These are phyloP conservation scores for Boloria selene DNA, from an alignment of 2,888 invertebrate genomes.

Conservation along the genomic window DNA sequence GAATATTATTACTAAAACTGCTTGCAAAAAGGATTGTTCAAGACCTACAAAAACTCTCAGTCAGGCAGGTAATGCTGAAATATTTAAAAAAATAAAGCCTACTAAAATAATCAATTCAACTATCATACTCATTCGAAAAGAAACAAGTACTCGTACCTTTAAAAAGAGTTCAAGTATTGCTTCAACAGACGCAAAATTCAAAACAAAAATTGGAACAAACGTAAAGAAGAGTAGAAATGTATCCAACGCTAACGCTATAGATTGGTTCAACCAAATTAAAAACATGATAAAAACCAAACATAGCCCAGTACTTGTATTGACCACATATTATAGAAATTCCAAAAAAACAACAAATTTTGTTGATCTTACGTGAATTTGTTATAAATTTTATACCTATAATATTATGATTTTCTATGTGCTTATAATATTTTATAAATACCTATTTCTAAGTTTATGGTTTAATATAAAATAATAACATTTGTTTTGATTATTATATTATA, in stretches of 20 bases:
- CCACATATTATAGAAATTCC: slow-evolving; percentile 35
- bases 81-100: not conserved
- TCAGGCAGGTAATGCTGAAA: not conserved
- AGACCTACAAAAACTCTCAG: slow-evolving; percentile 1
- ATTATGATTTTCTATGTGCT: too few relatives aligned
- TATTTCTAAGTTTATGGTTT: too few relatives aligned
- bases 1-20: not conserved
- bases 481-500: too few relatives aligned
- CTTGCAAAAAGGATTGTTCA: slow-evolving; percentile 3
- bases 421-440: too few relatives aligned
- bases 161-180: not conserved
- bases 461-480: too few relatives aligned
- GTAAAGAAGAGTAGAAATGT: not conserved
- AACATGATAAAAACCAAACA: slow-evolving; percentile 45
- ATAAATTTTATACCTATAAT: too few relatives aligned
- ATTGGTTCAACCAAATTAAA: slow-evolving; percentile 56
- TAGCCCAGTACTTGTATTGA: slow-evolving; percentile 44
- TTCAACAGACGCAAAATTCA: not conserved
- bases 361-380: slow-evolving; percentile 52
- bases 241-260: slow-evolving; percentile 49
- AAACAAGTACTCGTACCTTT: not conserved
- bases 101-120: not conserved
- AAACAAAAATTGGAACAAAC: not conserved
- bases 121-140: not conserved
- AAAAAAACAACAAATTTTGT: slow-evolving; percentile 44